A percentile compares a stretch with the other conserved stretches of the same genome.
Evolutionary conservation across 2,797 vertebrate genomes (phyloP).

Genomic region (Brachyalestes nurse): DNA sequence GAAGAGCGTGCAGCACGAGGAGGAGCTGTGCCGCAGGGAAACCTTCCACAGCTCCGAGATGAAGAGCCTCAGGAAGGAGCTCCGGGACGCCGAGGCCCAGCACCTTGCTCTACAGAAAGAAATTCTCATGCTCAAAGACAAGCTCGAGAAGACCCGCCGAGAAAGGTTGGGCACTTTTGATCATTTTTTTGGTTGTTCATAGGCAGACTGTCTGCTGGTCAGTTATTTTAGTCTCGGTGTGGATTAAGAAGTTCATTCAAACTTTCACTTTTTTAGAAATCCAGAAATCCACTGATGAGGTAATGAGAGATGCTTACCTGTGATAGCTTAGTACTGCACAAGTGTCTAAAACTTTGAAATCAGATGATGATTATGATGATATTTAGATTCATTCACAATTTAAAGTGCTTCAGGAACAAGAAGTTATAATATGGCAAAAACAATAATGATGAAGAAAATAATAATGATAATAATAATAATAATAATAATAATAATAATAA

Average conservation of each 20-base stretch:
- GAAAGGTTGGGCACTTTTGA: constrained; percentile 82
- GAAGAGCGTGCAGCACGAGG: constrained; percentile 89
- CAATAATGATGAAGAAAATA: no score
- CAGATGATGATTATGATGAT: no score
- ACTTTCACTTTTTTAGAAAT: no score
- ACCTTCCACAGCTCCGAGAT: constrained; percentile 86
- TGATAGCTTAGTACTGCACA: no score
- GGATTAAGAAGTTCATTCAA: background rate
- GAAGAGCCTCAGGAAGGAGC: constrained; percentile 91
- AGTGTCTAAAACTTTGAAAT: no score
- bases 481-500: no score
- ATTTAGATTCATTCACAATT: no score
- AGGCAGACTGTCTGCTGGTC: background rate
- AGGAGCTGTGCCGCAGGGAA: constrained; percentile 89
- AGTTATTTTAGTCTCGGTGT: background rate
- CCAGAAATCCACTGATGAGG: no score
- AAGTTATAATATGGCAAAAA: no score
- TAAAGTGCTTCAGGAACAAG: no score
- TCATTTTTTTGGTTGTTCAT: constrained; percentile 29
- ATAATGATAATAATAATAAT: no score
- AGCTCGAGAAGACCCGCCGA: constrained; percentile 93
- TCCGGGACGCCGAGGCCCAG: constrained; percentile 93
- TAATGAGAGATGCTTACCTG: no score
- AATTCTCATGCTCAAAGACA: constrained; percentile 95
- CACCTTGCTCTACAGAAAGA: constrained; percentile 96